phyloP scores from a whole-genome alignment of 2,113 vertebrate species.

The Bubo blakistoni region DNA sequence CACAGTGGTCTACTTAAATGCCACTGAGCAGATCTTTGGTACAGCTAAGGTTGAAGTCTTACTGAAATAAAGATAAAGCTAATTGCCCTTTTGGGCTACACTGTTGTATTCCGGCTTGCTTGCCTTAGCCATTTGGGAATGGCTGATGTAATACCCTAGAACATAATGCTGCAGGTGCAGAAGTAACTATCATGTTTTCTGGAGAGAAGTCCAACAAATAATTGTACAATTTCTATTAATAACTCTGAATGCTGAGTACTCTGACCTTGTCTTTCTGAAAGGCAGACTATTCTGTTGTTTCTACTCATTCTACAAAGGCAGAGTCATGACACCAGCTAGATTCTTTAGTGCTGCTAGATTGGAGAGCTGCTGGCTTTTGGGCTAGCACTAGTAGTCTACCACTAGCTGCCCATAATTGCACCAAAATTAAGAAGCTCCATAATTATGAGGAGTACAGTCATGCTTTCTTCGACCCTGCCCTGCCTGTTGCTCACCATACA shows the following conservation, averaged over 20 bases:
- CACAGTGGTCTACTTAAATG: background rate
- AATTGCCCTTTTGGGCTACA: background rate
- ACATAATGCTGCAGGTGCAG: background rate
- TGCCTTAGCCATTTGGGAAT: background rate
- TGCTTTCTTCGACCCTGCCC: background rate
- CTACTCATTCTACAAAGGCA: background rate
- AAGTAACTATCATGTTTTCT: background rate
- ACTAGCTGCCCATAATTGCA: background rate
- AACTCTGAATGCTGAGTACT: background rate
- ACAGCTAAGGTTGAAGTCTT: background rate
- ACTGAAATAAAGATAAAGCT: background rate
- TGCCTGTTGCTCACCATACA: background rate
- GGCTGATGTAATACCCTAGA: background rate
- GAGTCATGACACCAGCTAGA: background rate
- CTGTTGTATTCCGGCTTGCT: background rate
- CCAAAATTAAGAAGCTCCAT: background rate
- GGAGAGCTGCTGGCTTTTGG: background rate
- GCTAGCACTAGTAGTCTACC: background rate
- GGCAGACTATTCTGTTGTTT: background rate
- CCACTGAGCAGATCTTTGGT: background rate
- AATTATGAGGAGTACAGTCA: background rate
- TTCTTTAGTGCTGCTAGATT: background rate
- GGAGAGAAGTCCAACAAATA: background rate
- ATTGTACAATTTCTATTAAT: background rate
- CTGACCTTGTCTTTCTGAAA: background rate